phyloP scores from a whole-genome alignment of 2,888 invertebrate species.

The Buathra laborator region DNA sequence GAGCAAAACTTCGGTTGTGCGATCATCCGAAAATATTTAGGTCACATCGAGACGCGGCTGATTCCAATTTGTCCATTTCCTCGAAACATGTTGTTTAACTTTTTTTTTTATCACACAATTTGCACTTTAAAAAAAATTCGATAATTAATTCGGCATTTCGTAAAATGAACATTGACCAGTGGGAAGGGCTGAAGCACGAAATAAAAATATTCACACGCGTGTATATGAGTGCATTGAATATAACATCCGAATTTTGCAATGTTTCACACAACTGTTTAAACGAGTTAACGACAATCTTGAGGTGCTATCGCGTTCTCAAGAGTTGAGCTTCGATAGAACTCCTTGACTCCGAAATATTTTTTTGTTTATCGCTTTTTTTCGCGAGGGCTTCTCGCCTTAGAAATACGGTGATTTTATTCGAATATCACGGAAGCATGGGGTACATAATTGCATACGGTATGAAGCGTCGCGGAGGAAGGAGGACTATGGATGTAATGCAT shows the following conservation, averaged over 20 bases:
- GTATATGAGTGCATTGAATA: too few relatives aligned
- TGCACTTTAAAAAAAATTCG: too few relatives aligned
- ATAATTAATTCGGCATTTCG: too few relatives aligned
- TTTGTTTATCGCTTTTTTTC: not conserved
- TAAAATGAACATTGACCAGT: too few relatives aligned
- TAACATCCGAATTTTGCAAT: too few relatives aligned
- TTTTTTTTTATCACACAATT: too few relatives aligned
- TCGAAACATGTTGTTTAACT: not conserved
- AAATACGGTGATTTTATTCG: slow-evolving; percentile 10
- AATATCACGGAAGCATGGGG: not conserved
- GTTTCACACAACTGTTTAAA: too few relatives aligned
- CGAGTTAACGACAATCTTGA: too few relatives aligned
- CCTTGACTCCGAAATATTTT: not conserved
- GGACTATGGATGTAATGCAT: slow-evolving; percentile 7
- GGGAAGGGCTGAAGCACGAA: too few relatives aligned
- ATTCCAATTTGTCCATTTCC: not conserved
- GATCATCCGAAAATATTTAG: not conserved
- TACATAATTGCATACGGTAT: slow-evolving; percentile 13
- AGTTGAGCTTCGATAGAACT: not conserved
- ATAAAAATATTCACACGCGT: too few relatives aligned
- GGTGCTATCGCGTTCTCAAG: too few relatives aligned
- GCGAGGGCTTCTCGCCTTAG: not conserved
- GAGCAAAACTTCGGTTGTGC: not conserved
- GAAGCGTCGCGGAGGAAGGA: not conserved
- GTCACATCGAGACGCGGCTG: not conserved